Evolutionary conservation across 2,797 vertebrate species (phyloP).

Genomic region (Gallinago nigripennis): DNA sequence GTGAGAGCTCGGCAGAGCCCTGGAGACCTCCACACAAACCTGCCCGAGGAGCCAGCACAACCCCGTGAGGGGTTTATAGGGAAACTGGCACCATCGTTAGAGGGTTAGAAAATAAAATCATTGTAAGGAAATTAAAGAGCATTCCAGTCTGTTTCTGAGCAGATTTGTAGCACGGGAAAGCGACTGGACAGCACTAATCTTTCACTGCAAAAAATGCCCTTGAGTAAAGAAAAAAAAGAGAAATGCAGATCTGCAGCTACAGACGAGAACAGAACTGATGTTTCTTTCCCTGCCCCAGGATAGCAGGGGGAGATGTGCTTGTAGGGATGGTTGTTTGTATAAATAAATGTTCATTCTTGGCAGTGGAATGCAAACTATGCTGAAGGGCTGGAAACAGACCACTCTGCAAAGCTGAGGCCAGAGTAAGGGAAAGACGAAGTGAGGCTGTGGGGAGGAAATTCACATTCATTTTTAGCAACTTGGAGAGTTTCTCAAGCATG

Average conservation of each 20-base stretch:
- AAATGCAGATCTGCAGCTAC: not conserved
- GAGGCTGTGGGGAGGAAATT: conserved; percentile 27
- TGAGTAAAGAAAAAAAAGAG: not conserved
- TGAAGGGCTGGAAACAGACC: conserved; percentile 59
- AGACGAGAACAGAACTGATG: not conserved
- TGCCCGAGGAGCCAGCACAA: not conserved
- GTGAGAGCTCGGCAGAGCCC: not conserved
- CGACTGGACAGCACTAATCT: not conserved
- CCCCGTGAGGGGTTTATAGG: not conserved
- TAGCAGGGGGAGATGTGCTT: conserved; percentile 34
- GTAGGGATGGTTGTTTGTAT: conserved; percentile 66
- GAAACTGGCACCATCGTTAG: not conserved
- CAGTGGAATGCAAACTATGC: conserved; percentile 75
- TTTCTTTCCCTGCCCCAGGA: conserved; percentile 8
- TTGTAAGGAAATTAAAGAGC: not conserved
- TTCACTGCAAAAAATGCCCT: not conserved
- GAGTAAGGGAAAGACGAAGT: conserved; percentile 23
- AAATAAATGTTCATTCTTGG: conserved; percentile 73
- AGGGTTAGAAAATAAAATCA: not conserved
- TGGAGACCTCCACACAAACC: not conserved
- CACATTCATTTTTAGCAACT: conserved; percentile 64
- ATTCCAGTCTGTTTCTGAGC: not conserved
- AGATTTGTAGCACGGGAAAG: not conserved
- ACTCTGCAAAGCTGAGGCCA: conserved; percentile 64
- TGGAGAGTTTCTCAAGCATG: conserved; percentile 69